Percentiles rank a stretch among this genome's conserved stretches.
Conservation (phyloP, 92 coral and sea anemone genomes). For the Porites rus region DNA sequence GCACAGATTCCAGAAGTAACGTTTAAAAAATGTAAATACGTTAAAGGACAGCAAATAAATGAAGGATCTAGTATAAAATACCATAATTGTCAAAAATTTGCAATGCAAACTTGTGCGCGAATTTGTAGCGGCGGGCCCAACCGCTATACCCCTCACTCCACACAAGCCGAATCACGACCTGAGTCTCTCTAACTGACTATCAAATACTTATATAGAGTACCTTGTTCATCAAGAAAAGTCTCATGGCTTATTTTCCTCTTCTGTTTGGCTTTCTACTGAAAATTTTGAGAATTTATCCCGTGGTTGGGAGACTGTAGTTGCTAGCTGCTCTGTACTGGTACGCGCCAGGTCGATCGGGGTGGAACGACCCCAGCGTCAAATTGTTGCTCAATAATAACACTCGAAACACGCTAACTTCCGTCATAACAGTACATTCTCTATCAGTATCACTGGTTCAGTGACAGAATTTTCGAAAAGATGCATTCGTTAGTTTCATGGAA, state of each 20-base stretch:
- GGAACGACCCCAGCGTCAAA: constrained; percentile 12
- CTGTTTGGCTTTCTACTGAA: background rate
- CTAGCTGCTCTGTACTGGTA: background rate
- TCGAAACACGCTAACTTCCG: constrained; percentile 46
- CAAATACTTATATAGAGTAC: background rate
- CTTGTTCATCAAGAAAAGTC: constrained; percentile 1
- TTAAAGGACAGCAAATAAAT: background rate
- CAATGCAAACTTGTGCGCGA: background rate
- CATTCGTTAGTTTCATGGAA: constrained; percentile 37
- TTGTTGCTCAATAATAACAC: constrained; percentile 23
- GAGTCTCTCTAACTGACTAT: background rate
- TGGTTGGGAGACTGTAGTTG: background rate
- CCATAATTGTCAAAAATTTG: no score
- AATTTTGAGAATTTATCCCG: background rate
- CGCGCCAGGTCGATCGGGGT: constrained; percentile 11
- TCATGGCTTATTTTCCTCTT: constrained; percentile 9
- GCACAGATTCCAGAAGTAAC: background rate
- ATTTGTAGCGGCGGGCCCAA: background rate
- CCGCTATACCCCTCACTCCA: background rate
- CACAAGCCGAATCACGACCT: background rate
- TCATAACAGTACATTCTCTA: constrained; percentile 12
- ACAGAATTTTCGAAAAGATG: background rate
- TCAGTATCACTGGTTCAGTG: constrained; percentile 1
- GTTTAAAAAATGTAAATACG: no score
- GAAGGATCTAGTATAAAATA: background rate